Percentiles rank a stretch among this genome's conserved stretches.
These are phyloP conservation scores for Pelecanoides urinatrix DNA, from an alignment of 2,113 vertebrate genomes.

Conservation along the genomic window DNA sequence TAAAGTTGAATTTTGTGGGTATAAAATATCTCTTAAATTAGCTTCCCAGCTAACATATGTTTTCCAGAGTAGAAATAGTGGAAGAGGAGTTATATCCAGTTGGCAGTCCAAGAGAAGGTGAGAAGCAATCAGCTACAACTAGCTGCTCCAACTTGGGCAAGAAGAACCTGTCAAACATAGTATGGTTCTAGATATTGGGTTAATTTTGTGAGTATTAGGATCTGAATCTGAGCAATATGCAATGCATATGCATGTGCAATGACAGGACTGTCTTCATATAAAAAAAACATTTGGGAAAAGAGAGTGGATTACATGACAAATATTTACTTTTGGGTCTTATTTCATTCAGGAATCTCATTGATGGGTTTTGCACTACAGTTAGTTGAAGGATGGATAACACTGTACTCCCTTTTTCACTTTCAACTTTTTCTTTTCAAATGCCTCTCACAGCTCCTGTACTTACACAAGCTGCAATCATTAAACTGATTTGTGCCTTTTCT, in stretches of 20 bases:
- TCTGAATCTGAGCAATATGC: neutral
- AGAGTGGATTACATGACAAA: neutral
- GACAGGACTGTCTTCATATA: neutral
- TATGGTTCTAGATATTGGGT: neutral
- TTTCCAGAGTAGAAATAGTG: neutral
- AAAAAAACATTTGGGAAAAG: neutral
- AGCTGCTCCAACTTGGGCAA: neutral
- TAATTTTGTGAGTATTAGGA: neutral
- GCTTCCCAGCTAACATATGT: neutral
- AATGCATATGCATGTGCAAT: neutral
- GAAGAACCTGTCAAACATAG: neutral
- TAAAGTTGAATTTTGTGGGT: neutral
- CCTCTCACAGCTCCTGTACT: neutral
- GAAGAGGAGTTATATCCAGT: neutral
- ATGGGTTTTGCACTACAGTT: neutral
- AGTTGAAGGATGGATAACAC: neutral
- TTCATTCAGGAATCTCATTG: neutral
- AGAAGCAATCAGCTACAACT: neutral
- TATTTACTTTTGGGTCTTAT: neutral
- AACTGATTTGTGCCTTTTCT: neutral
- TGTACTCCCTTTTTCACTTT: neutral
- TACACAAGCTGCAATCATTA: neutral
- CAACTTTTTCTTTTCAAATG: neutral
- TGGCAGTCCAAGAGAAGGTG: neutral
- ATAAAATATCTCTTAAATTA: neutral